A percentile compares a stretch with the other conserved stretches of the same genome.
phyloP scores from a whole-genome alignment of 1,140 invertebrate species.

The Tyrophagus putrescentiae region DNA sequence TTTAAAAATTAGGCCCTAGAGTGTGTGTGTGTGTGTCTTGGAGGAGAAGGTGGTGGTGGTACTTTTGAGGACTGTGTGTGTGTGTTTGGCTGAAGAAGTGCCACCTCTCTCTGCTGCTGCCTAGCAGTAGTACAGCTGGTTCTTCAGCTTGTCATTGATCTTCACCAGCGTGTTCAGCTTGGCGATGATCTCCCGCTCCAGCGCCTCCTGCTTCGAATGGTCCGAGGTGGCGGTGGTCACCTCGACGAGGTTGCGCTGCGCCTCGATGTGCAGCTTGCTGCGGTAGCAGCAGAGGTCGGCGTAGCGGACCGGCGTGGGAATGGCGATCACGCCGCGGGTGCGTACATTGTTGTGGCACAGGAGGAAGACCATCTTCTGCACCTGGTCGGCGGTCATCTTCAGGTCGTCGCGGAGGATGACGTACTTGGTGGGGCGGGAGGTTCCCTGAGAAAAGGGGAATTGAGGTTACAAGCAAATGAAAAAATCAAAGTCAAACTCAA shows the following conservation, averaged over 20 bases:
- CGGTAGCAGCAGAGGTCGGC: constrained; percentile 30
- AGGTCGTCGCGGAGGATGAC: constrained; percentile 30
- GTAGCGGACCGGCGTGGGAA: constrained; percentile 54
- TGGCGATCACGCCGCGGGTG: constrained; percentile 32
- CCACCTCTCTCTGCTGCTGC: too few species aligned
- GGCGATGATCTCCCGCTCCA: background rate
- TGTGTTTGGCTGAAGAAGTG: too few species aligned
- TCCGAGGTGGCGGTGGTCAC: too few species aligned
- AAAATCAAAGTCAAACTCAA: constrained; percentile 69
- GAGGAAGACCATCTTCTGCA: constrained; percentile 27
- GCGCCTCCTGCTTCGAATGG: background rate
- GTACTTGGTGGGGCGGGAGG: constrained; percentile 26
- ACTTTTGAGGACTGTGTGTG: too few species aligned
- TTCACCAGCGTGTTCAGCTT: background rate
- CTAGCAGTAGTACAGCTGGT: constrained; percentile 6
- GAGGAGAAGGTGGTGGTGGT: too few species aligned
- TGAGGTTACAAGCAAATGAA: constrained; percentile 32
- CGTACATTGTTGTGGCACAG: constrained; percentile 28
- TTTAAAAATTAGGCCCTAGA: too few species aligned
- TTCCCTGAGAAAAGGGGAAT: constrained; percentile 33
- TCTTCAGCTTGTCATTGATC: background rate
- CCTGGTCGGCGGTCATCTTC: constrained; percentile 24
- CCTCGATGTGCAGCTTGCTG: constrained; percentile 24
- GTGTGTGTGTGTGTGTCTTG: too few species aligned
- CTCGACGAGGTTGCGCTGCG: background rate